phyloP scores from a whole-genome alignment of 1,140 invertebrate species.

The Aphis gossypii region DNA sequence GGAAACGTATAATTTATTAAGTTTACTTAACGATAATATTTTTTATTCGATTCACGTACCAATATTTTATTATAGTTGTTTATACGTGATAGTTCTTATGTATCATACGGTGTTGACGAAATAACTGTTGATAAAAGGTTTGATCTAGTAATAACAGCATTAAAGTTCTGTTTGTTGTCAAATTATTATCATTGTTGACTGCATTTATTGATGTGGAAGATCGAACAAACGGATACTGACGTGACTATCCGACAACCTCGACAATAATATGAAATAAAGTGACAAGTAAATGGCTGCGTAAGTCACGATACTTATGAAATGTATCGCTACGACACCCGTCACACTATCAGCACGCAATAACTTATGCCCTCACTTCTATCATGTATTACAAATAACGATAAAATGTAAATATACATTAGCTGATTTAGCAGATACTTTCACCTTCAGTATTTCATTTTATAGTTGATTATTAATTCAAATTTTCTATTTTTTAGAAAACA shows the following conservation, averaged over 20 bases:
- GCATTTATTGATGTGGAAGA: background rate
- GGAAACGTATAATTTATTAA: background rate
- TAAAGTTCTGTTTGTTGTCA: background rate
- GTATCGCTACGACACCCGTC: background rate
- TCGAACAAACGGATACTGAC: background rate
- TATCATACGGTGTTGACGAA: background rate
- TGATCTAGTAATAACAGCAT: background rate
- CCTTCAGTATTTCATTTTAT: too few relatives aligned
- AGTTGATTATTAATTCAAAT: too few relatives aligned
- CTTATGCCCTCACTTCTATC: background rate
- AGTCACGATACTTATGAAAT: background rate
- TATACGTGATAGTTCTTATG: background rate
- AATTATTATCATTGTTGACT: background rate
- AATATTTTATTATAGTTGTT: background rate
- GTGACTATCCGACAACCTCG: background rate
- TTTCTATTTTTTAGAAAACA: too few relatives aligned
- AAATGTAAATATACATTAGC: too few relatives aligned
- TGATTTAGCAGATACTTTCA: too few relatives aligned
- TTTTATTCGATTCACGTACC: background rate
- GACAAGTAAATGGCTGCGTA: background rate
- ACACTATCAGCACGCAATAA: background rate
- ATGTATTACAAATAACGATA: background rate
- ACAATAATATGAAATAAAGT: background rate
- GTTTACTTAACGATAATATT: background rate
- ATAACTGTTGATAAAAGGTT: background rate